Base-by-base conservation (phyloP, 2,113 vertebrate genomes). In the Tyto alba region DNA sequence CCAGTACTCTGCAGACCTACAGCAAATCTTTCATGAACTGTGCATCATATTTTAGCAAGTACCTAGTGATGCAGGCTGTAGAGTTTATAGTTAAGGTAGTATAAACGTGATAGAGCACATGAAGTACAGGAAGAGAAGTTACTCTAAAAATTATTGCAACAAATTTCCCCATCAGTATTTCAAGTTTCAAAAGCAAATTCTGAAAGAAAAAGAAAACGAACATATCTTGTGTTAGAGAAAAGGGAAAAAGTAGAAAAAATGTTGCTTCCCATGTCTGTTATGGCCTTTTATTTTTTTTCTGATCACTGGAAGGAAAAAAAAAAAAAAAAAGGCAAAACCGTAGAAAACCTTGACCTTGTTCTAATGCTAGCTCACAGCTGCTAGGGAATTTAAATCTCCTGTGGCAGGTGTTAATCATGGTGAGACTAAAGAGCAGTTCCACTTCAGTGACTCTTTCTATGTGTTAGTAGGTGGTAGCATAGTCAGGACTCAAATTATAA, bases 371-470 rank as follows among this genome's bases (percentile, higher is more conserved):
- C 38, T 87, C 32, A 64, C 67, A 88, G 67, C 91, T 95, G 93
- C 74, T 47, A 34, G 45, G 67, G 77, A 93, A 77, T 95, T 91
- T 85, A 80, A 66, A 56, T 93, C 67, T 94, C 71, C 59, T 50
- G 62, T 92, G 69, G 71, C 93, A 95, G 83, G 79, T 90, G 77
- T 93, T 96, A 94, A 94, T 94, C 93, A 82, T 29, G 12, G 67
- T 84, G 68, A 93, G 72, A 88, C 63, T 94, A 90, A 94, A 95
- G 82, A 96, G 82, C 83, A 78, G 32, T 75, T 96, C 85, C 47
- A 74, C 50, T 81, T 63, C 0, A 1, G 60, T 68, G 56, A 77
- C 40, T 60, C 63, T 89, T 90, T 88, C 48, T 59, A 2, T 84
- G 47, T 59, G 19, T 80, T 94, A 67, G 94, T 95, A 94, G 95